Conservation (phyloP, 2,888 invertebrate genomes). For the Protonemura montana region DNA sequence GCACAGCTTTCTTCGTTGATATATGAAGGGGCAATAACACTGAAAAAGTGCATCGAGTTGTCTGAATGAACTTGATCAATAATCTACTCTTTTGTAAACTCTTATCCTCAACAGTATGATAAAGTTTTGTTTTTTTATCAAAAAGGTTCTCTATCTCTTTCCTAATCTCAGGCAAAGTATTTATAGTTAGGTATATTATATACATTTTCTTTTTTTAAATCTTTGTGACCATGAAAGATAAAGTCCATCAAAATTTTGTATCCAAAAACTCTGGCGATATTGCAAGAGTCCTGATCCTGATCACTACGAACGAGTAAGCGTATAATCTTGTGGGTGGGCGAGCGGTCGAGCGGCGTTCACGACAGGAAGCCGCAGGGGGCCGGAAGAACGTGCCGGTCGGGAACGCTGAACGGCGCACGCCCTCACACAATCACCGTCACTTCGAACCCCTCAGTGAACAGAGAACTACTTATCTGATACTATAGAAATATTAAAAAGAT, state of each 20-base stretch:
- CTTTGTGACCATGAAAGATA: constrained; percentile 53
- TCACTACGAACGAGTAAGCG: constrained; percentile 45
- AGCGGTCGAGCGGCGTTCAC: background rate
- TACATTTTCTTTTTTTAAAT: constrained; percentile 52
- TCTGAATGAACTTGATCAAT: constrained; percentile 51
- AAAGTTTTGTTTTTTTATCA: constrained; percentile 52
- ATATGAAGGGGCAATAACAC: constrained; percentile 52
- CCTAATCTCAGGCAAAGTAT: constrained; percentile 53
- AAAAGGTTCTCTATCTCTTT: constrained; percentile 53
- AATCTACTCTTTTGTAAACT: constrained; percentile 52
- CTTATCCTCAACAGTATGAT: constrained; percentile 53
- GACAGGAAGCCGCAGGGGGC: background rate
- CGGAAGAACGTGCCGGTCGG: background rate
- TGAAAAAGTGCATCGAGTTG: constrained; percentile 52
- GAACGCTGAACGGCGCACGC: background rate
- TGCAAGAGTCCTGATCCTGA: constrained; percentile 50
- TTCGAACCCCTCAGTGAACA: constrained; percentile 47
- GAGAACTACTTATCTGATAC: constrained; percentile 50
- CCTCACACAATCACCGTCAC: constrained; percentile 32
- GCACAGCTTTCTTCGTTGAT: constrained; percentile 52
- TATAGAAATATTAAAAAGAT: constrained; percentile 51
- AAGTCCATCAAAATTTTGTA: constrained; percentile 52
- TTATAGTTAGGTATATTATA: constrained; percentile 49
- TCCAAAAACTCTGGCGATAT: constrained; percentile 51
- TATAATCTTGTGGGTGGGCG: background rate